Evolutionary conservation across 1,140 invertebrate genomes (phyloP).

Genomic region (Acromyrmex heyeri): DNA sequence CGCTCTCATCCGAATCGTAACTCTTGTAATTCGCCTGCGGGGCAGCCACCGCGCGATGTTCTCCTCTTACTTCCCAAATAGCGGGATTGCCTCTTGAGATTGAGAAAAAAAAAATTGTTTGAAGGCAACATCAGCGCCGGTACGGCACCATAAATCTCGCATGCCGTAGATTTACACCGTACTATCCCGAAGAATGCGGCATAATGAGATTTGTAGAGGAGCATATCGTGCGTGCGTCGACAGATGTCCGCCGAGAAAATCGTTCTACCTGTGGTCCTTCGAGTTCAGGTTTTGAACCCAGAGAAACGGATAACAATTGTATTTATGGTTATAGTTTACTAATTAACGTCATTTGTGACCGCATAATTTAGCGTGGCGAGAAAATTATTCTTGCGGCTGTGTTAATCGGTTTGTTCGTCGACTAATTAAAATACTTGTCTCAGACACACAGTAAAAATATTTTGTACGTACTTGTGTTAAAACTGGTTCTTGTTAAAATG

Average conservation of each 20-base stretch:
- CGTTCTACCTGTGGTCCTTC: neutral
- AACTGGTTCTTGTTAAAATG: no score
- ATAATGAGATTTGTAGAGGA: conserved; percentile 50
- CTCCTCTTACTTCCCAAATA: conserved; percentile 16
- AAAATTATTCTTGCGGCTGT: neutral
- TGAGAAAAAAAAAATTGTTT: neutral
- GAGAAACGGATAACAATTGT: conserved; percentile 25
- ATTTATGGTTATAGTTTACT: conserved; percentile 10
- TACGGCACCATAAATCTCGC: conserved; percentile 40
- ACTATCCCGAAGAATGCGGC: conserved; percentile 39
- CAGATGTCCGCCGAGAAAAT: conserved; percentile 29
- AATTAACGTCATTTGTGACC: conserved; percentile 1
- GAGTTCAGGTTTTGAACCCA: neutral
- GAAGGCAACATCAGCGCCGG: neutral
- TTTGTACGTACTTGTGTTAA: no score
- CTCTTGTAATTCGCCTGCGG: conserved; percentile 36
- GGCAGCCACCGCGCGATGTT: neutral
- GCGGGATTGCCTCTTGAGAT: conserved; percentile 16
- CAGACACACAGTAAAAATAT: no score
- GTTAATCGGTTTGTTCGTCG: neutral
- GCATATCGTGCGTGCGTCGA: neutral
- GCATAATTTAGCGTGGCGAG: neutral
- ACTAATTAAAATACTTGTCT: conserved; percentile 33
- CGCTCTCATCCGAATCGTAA: conserved; percentile 35
- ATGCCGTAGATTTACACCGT: conserved; percentile 18